Conservation (phyloP, 2,113 vertebrate species). For the Monarcha castaneiventris region DNA sequence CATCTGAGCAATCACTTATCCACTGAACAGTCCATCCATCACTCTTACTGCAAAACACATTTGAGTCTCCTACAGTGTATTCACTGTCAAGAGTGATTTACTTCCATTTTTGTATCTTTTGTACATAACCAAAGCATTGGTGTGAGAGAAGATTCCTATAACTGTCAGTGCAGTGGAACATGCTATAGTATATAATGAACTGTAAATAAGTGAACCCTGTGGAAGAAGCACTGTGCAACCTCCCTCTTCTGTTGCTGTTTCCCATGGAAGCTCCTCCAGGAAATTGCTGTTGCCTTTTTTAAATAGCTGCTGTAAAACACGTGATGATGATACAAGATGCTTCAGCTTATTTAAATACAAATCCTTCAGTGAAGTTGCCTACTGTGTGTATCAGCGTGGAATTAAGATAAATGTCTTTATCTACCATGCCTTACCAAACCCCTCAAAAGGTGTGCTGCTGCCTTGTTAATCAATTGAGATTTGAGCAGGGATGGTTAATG, state of each 20-base stretch:
- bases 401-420: not conserved
- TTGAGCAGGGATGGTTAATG: not conserved
- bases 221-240: not conserved
- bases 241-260: not conserved
- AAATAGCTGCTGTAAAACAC: not conserved
- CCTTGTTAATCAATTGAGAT: not conserved
- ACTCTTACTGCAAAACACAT: not conserved
- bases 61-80: not conserved
- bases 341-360: not conserved
- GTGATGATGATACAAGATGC: not conserved
- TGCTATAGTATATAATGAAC: not conserved
- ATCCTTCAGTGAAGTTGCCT: not conserved
- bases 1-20: not conserved
- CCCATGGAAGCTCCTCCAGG: not conserved
- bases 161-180: not conserved
- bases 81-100: not conserved
- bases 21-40: not conserved
- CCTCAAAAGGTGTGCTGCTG: not conserved
- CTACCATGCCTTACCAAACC: not conserved
- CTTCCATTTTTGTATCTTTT: not conserved
- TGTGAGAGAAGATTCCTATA: not conserved
- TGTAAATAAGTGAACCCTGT: not conserved
- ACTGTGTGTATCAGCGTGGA: not conserved
- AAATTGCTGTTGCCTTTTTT: not conserved
- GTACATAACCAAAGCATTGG: not conserved